Evolutionary conservation across 2,888 invertebrate species (phyloP).

Genomic region (Argynnis bischoffii): DNA sequence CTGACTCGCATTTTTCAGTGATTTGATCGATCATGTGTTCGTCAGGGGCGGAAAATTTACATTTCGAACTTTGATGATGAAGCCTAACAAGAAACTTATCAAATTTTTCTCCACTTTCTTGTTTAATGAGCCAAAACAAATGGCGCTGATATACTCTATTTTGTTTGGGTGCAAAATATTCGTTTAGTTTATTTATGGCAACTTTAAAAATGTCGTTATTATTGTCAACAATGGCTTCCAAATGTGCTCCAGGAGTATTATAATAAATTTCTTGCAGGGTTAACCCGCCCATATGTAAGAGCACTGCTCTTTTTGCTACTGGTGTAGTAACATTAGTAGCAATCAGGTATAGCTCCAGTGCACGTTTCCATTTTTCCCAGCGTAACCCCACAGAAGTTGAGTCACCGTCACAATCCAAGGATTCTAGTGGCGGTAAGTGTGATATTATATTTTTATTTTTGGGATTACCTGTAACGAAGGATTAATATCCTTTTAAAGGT

Average conservation of each 20-base stretch:
- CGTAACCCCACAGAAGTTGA: conserved; percentile 6
- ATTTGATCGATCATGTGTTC: conserved; percentile 37
- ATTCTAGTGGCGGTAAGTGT: neutral
- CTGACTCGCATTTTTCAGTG: conserved; percentile 31
- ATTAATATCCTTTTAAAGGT: no score
- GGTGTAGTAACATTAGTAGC: conserved; percentile 24
- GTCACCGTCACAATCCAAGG: conserved; percentile 7
- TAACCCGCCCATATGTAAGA: conserved; percentile 42
- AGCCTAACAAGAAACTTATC: conserved; percentile 36
- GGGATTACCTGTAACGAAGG: no score
- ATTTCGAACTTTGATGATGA: conserved; percentile 34
- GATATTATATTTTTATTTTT: no score
- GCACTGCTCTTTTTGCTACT: conserved; percentile 37
- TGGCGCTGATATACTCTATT: conserved; percentile 34
- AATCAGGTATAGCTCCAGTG: conserved; percentile 27
- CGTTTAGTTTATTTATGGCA: no score
- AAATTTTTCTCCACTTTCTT: conserved; percentile 36
- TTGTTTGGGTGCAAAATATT: conserved; percentile 27
- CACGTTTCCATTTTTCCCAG: conserved; percentile 26
- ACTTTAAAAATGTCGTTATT: no score
- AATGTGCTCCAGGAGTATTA: conserved; percentile 38
- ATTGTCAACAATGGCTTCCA: no score
- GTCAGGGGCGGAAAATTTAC: conserved; percentile 32
- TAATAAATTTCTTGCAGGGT: conserved; percentile 46
- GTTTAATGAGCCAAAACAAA: conserved; percentile 32